A percentile compares a stretch with the other conserved stretches of the same genome.
phyloP scores from a whole-genome alignment of 2,113 vertebrate genomes.

The Melozone crissalis region DNA sequence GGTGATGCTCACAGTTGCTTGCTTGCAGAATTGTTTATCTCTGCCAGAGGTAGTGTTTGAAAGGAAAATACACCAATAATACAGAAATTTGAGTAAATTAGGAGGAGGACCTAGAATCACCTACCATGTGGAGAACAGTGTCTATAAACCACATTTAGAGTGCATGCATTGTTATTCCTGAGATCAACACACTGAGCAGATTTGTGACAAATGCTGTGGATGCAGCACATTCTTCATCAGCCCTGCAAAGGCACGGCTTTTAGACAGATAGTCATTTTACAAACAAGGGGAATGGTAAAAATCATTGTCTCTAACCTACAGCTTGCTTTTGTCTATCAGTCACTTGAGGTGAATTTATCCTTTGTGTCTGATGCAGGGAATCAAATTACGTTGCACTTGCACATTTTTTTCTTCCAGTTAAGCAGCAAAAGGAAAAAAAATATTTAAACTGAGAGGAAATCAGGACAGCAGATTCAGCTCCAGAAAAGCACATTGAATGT shows the following conservation, averaged over 20 bases:
- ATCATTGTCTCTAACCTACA: neutral
- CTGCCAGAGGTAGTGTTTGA: neutral
- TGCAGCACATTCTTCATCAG: neutral
- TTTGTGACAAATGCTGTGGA: neutral
- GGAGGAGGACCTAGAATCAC: neutral
- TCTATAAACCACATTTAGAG: neutral
- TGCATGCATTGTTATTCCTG: neutral
- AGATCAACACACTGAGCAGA: neutral
- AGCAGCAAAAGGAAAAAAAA: neutral
- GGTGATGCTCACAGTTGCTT: neutral
- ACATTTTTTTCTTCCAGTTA: neutral
- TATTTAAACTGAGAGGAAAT: neutral
- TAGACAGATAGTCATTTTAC: neutral
- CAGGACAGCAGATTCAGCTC: neutral
- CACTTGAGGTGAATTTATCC: neutral
- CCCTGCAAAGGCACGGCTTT: neutral
- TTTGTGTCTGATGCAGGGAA: neutral
- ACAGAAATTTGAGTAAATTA: neutral
- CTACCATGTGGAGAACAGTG: neutral
- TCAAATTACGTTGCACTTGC: neutral
- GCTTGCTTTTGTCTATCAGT: neutral
- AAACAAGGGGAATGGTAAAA: neutral
- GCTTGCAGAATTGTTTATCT: accelerated
- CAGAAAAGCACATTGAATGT: neutral
- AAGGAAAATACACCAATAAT: neutral